Evolutionary conservation across 2,888 invertebrate species (phyloP), one percentile per base, ranked within the genome.

Genomic region (Euzophera pinguis): DNA sequence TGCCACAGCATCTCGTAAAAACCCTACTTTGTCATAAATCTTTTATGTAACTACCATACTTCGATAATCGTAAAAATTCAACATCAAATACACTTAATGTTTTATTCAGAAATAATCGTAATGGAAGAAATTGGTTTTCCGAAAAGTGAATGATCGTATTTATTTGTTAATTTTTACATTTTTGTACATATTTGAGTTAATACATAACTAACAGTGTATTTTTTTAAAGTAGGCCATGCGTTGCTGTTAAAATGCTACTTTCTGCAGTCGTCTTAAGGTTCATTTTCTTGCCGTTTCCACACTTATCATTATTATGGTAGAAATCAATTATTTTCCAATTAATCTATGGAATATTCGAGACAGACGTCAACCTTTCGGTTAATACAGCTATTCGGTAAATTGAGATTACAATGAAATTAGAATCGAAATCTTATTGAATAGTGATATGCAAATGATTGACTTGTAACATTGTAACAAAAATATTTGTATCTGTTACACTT

Each of bases 281-380:
- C 49, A 64, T 56, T 62, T 65, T 67, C 27, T 50, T 57, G 58
- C 59, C 39, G 41, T 37, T 13, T 17, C 12, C 13, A 43, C 35
- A 60, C 49, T 53, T 38, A 53, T 49, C 60, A 56, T 65, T 65
- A 62, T 67, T 67, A 65, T 67, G 60, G 64, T 66, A 58, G 51
- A 65, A 80, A 78, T 79, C 81, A 78, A 80, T 80, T 80, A 79
- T 73, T 78, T 78, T 78, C 67, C 73, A 77, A 80, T 80, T 73
- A 78, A 68, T 54, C 58, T 61, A 42, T 17, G 8, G 45, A 12
- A 16, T 47, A 29, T 41, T 47, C 27, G 13, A 41, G 47, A 12
- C 37, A 35, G 38, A 38, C 1, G 14, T 22, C 22, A 22, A 3
- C 22, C 3, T 16, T n/a, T 39, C 16, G 16, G 39, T 16, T 14